Evolutionary conservation across 2,888 invertebrate species (phyloP).

Genomic region (Molorchus minor): DNA sequence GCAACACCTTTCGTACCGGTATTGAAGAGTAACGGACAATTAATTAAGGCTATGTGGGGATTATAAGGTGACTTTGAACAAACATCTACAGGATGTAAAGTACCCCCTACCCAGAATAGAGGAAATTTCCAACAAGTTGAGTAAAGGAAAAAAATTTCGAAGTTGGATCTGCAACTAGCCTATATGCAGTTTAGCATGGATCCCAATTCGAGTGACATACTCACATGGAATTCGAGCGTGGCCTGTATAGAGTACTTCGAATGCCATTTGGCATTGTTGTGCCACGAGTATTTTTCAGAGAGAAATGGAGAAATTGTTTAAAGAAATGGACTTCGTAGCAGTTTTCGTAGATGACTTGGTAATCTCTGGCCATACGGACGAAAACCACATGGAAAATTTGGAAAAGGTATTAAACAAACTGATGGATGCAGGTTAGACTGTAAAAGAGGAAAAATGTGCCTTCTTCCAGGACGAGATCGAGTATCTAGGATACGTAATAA

Average conservation of each 20-base stretch:
- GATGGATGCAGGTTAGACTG: slow-evolving; percentile 44
- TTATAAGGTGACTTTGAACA: slow-evolving; percentile 43
- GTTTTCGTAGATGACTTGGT: slow-evolving; percentile 53
- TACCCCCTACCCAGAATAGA: slow-evolving; percentile 31
- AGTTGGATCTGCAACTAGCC: slow-evolving; percentile 41
- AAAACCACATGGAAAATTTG: slow-evolving; percentile 44
- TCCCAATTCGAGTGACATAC: slow-evolving; percentile 51
- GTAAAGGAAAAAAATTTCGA: slow-evolving; percentile 35
- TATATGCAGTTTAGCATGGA: slow-evolving; percentile 53
- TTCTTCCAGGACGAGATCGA: slow-evolving; percentile 51
- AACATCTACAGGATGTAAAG: slow-evolving; percentile 32
- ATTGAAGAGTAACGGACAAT: slow-evolving; percentile 37
- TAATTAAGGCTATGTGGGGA: slow-evolving; percentile 42
- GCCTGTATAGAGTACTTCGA: slow-evolving; percentile 50
- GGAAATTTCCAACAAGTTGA: slow-evolving; percentile 20
- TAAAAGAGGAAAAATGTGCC: slow-evolving; percentile 51
- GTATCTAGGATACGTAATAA: slow-evolving; percentile 49
- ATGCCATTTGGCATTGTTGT: slow-evolving; percentile 55
- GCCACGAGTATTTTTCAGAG: slow-evolving; percentile 55
- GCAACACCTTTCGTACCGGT: slow-evolving; percentile 42
- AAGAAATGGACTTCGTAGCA: slow-evolving; percentile 46
- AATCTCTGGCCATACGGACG: slow-evolving; percentile 43
- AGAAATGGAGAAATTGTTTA: slow-evolving; percentile 52
- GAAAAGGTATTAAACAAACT: slow-evolving; percentile 42
- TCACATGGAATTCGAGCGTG: slow-evolving; percentile 45